Percentiles rank a stretch among this genome's conserved stretches.
Evolutionary conservation across 2,888 invertebrate species (phyloP).

Genomic region (Sminthurides aquaticus): DNA sequence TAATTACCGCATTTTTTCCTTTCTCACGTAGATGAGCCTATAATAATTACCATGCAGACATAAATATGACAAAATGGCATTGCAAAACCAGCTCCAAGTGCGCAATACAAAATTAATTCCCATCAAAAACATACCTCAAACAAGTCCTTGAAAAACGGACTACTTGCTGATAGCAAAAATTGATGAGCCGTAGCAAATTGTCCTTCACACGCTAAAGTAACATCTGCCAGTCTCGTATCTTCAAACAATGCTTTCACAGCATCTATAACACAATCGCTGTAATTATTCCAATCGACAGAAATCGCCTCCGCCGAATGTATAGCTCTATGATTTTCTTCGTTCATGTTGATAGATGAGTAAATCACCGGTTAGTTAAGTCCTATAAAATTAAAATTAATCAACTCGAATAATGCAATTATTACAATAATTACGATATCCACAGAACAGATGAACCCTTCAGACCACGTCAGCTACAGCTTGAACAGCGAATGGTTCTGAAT

Average conservation of each 20-base stretch:
- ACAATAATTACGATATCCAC: too few species aligned
- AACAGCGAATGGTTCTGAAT: background rate
- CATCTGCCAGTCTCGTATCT: background rate
- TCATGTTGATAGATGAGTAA: too few species aligned
- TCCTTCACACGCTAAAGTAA: slow-evolving; percentile 4
- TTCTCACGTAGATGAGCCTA: background rate
- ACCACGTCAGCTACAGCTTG: too few species aligned
- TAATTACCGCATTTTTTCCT: background rate
- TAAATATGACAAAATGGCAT: too few species aligned
- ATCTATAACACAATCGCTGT: background rate
- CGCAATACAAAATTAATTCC: too few species aligned
- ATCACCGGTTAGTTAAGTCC: too few species aligned
- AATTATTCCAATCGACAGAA: slow-evolving; percentile 4
- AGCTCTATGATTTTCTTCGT: background rate
- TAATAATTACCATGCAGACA: slow-evolving; percentile 3
- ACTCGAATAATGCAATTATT: too few species aligned
- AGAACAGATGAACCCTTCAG: too few species aligned
- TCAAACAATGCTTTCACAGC: slow-evolving; percentile 3
- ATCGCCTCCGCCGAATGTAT: background rate
- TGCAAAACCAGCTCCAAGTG: too few species aligned
- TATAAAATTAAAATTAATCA: too few species aligned
- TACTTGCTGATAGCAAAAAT: background rate
- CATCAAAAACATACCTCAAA: slow-evolving; percentile 1
- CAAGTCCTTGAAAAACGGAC: slow-evolving; percentile 5
- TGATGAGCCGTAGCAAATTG: slow-evolving; percentile 4